Conservation (phyloP, 2,113 vertebrate genomes). For the Kryptolebias marmoratus region DNA sequence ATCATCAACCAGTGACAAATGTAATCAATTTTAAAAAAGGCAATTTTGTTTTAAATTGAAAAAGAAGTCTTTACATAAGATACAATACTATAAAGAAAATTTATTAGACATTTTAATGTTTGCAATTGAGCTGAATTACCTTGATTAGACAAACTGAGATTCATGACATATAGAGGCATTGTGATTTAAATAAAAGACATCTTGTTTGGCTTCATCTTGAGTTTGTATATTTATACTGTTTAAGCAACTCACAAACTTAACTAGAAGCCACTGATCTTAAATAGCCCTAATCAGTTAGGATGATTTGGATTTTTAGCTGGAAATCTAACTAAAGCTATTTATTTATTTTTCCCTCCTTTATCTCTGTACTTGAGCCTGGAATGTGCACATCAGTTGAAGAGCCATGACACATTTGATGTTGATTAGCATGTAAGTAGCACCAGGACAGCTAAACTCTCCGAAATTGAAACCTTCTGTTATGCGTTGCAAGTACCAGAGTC, state of each 20-base stretch:
- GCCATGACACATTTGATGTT: constrained; percentile 55
- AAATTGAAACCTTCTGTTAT: constrained; percentile 68
- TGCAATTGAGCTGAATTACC: constrained; percentile 12
- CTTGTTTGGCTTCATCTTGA: constrained; percentile 20
- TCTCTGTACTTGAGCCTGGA: constrained; percentile 20
- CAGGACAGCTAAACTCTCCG: constrained; percentile 37
- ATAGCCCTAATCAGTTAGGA: constrained; percentile 20
- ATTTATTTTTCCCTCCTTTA: background rate
- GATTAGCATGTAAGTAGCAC: constrained; percentile 55
- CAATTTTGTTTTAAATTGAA: background rate
- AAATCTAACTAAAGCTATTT: constrained; percentile 3
- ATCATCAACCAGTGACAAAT: constrained; percentile 9
- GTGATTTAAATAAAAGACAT: constrained; percentile 17
- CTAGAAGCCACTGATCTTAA: constrained; percentile 30
- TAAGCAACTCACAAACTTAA: constrained; percentile 7
- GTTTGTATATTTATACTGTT: constrained; percentile 8
- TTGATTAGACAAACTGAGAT: constrained; percentile 28
- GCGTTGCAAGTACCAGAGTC: constrained; percentile 34
- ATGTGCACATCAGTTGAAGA: constrained; percentile 45
- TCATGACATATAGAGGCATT: constrained; percentile 30
- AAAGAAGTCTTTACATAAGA: background rate
- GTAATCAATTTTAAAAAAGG: background rate
- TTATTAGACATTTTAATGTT: constrained; percentile 23
- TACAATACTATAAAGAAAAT: background rate
- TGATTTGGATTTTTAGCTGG: background rate